Evolutionary conservation across 2,797 vertebrate species (phyloP).

Genomic region (Peromyscus eremicus): DNA sequence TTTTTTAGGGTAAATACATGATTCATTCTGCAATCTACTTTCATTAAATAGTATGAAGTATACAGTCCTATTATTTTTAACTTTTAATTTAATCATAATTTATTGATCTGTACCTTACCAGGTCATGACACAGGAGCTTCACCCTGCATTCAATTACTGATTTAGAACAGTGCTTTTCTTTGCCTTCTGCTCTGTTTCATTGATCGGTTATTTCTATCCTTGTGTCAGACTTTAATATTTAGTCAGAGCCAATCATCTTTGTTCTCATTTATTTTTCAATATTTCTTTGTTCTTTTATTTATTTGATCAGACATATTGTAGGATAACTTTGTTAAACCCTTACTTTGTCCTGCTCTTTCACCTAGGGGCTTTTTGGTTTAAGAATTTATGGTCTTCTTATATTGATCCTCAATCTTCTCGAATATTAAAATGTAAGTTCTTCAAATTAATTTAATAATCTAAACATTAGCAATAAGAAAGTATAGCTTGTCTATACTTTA

Average conservation of each 20-base stretch:
- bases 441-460: constrained; percentile 55
- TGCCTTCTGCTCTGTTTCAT: not conserved
- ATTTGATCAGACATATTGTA: not conserved
- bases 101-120: not conserved
- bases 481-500: not conserved
- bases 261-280: not conserved
- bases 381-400: not conserved
- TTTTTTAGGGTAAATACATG: constrained; percentile 43
- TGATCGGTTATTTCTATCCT: not conserved
- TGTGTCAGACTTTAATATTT: constrained; percentile 13
- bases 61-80: not conserved
- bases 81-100: not conserved
- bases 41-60: not conserved
- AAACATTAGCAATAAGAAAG: not conserved
- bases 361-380: constrained; percentile 23
- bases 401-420: not conserved
- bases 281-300: constrained; percentile 8
- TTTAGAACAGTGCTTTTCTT: not conserved
- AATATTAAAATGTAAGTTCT: constrained; percentile 17
- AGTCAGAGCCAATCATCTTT: not conserved
- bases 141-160: not conserved
- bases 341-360: not conserved
- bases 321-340: constrained; percentile 32
- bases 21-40: constrained; percentile 27
- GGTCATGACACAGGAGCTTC: not conserved